phyloP scores from a whole-genome alignment of 35 echinoderm and acorn worm genomes.

The Patiria miniata region DNA sequence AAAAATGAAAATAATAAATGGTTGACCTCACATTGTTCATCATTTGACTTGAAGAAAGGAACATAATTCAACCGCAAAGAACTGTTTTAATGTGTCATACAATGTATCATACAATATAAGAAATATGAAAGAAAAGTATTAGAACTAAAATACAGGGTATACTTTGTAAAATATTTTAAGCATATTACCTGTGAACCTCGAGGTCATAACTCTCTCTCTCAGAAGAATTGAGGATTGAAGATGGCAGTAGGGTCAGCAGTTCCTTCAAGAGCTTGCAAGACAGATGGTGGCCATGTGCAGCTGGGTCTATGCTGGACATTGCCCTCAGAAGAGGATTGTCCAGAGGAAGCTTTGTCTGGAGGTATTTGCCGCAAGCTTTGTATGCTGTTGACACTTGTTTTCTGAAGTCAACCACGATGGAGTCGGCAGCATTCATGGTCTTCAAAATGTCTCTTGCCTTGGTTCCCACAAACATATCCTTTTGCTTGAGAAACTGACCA shows the following conservation, averaged over 20 bases:
- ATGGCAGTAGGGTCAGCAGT: neutral
- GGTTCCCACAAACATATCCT: neutral
- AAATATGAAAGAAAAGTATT: too few species aligned
- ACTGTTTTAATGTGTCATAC: neutral
- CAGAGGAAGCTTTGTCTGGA: conserved; percentile 2
- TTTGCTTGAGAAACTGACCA: neutral
- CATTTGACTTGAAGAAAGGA: neutral
- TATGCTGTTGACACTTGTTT: neutral
- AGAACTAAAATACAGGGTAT: neutral
- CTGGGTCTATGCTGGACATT: neutral
- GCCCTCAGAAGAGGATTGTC: neutral
- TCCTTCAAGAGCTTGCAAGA: neutral
- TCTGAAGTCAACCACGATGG: neutral
- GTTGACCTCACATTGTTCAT: neutral
- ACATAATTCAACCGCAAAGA: neutral
- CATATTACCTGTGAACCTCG: neutral
- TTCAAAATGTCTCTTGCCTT: neutral
- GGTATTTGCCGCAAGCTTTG: neutral
- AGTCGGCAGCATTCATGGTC: neutral
- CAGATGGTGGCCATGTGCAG: neutral
- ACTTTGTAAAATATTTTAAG: neutral
- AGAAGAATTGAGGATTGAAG: neutral
- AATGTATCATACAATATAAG: too few species aligned
- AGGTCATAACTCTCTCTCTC: conserved; percentile 1
- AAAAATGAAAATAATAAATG: neutral